phyloP scores from a whole-genome alignment of 2,113 vertebrate species.

The Mixornis gularis region DNA sequence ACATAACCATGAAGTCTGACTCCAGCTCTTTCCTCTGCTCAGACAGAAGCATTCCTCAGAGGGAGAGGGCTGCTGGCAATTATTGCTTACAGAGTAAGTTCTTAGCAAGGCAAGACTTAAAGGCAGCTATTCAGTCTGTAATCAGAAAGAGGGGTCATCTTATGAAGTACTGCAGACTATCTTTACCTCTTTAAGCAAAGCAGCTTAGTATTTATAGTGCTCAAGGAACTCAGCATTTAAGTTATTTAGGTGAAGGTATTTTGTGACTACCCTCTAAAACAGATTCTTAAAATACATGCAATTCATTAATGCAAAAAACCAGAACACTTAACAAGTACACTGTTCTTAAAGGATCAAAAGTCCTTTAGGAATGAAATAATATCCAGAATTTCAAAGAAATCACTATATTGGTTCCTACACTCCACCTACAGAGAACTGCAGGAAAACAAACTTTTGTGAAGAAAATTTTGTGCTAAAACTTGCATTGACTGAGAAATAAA shows the following conservation, averaged over 20 bases:
- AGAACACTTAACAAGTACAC: background rate
- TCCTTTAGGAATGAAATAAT: background rate
- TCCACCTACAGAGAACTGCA: background rate
- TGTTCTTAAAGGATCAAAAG: background rate
- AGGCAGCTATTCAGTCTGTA: background rate
- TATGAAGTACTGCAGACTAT: background rate
- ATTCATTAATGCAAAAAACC: background rate
- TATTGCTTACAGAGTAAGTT: background rate
- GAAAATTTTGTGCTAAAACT: background rate
- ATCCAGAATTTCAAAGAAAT: background rate
- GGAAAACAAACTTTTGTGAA: background rate
- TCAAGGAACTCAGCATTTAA: background rate
- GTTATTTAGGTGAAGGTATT: background rate
- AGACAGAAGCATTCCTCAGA: background rate
- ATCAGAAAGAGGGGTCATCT: background rate
- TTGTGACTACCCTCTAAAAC: background rate
- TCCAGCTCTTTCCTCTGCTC: background rate
- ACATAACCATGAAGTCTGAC: background rate
- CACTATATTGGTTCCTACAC: background rate
- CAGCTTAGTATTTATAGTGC: background rate
- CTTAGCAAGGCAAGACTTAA: background rate
- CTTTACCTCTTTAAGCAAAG: background rate
- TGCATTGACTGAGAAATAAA: background rate
- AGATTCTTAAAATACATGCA: background rate
- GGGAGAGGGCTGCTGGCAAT: background rate